Evolutionary conservation across 2,113 vertebrate species (phyloP).

Genomic region (Platichthys stellatus): DNA sequence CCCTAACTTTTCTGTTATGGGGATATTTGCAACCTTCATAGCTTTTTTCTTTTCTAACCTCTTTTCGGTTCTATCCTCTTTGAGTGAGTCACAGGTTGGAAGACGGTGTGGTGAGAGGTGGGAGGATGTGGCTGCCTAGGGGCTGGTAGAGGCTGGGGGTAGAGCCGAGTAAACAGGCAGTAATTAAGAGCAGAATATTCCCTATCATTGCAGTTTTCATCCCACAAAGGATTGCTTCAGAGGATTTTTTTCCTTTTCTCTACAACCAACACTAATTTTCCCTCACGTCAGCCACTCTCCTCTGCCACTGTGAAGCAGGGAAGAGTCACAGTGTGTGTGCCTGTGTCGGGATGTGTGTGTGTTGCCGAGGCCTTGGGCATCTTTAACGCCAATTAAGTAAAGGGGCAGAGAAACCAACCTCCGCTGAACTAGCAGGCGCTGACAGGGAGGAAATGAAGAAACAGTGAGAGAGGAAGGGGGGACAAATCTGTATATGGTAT

Average conservation of each 20-base stretch:
- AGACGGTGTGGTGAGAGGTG: slow-evolving; percentile 34
- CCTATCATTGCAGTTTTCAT: slow-evolving; percentile 80
- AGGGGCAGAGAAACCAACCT: slow-evolving; percentile 67
- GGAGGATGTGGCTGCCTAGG: slow-evolving; percentile 24
- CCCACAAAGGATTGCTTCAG: slow-evolving; percentile 71
- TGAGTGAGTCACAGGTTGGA: slow-evolving; percentile 40
- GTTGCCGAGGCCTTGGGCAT: slow-evolving; percentile 67
- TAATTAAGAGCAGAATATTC: slow-evolving; percentile 83
- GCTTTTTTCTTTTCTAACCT: not conserved
- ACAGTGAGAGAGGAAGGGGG: slow-evolving; percentile 40
- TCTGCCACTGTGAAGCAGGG: slow-evolving; percentile 56
- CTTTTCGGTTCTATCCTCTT: slow-evolving; percentile 4
- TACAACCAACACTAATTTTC: slow-evolving; percentile 63
- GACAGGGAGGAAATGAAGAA: slow-evolving; percentile 68
- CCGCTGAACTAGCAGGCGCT: slow-evolving; percentile 62
- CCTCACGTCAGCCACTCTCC: slow-evolving; percentile 67
- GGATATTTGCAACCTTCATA: slow-evolving; percentile 33
- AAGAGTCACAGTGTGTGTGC: slow-evolving; percentile 45
- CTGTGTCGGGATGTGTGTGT: slow-evolving; percentile 28
- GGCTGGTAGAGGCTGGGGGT: slow-evolving; percentile 49
- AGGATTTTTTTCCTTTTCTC: slow-evolving; percentile 57
- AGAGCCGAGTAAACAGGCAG: slow-evolving; percentile 78
- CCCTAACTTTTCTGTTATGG: not conserved
- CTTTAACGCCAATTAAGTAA: slow-evolving; percentile 82
- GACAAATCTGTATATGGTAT: slow-evolving; percentile 46